A percentile compares a stretch with the other conserved stretches of the same genome.
Conservation (phyloP, 2,888 invertebrate genomes). For the Arrhopalites spinosus region DNA sequence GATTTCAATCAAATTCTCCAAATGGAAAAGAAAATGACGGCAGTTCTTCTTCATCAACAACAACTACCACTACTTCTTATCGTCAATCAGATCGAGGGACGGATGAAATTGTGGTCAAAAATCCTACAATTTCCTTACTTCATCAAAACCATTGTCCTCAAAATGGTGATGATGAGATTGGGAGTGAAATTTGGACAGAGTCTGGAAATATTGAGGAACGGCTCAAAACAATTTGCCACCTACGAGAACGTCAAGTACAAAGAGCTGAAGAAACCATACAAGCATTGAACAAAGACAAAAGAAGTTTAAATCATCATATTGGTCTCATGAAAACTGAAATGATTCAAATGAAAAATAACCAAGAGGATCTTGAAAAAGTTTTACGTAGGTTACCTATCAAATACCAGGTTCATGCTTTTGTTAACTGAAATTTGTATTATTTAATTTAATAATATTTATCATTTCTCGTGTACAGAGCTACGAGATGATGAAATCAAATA, state of each 20-base stretch:
- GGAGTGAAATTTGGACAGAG: conserved; percentile 36
- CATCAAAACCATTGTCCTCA: conserved; percentile 53
- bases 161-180: conserved; percentile 36
- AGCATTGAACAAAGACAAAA: conserved; percentile 49
- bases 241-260: conserved; percentile 47
- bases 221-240: conserved; percentile 42
- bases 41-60: no score
- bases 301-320: conserved; percentile 52
- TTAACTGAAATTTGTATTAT: background rate
- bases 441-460: background rate
- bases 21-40: background rate
- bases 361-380: conserved; percentile 45
- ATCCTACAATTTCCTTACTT: conserved; percentile 47
- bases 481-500: conserved; percentile 49
- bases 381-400: conserved; percentile 43
- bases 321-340: conserved; percentile 53
- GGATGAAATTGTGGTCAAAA: conserved; percentile 25
- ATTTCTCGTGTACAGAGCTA: conserved; percentile 36
- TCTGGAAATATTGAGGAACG: conserved; percentile 43
- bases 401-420: no score
- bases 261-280: conserved; percentile 44
- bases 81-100: conserved; percentile 18
- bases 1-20: conserved; percentile 1
- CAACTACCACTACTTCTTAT: background rate
- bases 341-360: conserved; percentile 47